phyloP scores from a whole-genome alignment of 2,797 vertebrate species.

The Oreortyx pictus region DNA sequence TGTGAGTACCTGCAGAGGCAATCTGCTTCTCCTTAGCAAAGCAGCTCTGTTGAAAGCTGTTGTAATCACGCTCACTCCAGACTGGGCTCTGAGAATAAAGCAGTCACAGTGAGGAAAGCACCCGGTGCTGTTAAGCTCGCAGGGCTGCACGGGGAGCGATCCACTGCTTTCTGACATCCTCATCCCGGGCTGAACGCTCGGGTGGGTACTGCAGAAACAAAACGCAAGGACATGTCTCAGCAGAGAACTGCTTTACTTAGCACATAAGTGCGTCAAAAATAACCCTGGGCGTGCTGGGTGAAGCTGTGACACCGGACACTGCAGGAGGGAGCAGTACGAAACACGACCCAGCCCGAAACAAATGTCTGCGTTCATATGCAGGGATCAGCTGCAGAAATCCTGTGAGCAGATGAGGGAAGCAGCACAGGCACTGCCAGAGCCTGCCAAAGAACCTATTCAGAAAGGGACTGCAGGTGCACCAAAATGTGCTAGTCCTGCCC shows the following conservation, averaged over 20 bases:
- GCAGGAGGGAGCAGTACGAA: not conserved
- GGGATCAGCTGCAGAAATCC: not conserved
- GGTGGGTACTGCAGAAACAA: not conserved
- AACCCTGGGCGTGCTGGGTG: no score
- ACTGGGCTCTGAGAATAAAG: not conserved
- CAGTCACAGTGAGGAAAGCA: not conserved
- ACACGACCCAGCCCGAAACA: not conserved
- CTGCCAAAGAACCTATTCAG: not conserved
- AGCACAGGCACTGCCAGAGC: not conserved
- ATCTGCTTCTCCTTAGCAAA: rapidly evolving
- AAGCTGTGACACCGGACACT: not conserved
- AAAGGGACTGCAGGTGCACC: not conserved
- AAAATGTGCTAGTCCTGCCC: not conserved
- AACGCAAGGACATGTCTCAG: rapidly evolving
- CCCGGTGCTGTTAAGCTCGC: not conserved
- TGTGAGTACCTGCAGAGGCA: not conserved
- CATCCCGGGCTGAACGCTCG: not conserved
- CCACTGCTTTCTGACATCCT: not conserved
- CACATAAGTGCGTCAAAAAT: not conserved
- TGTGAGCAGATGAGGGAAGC: not conserved
- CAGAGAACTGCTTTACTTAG: not conserved
- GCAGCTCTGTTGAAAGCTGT: not conserved
- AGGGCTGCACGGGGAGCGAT: not conserved
- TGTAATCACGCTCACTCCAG: not conserved
- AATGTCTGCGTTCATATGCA: not conserved